Conservation (phyloP, 1,140 invertebrate genomes). For the Lucilia cuprina region DNA sequence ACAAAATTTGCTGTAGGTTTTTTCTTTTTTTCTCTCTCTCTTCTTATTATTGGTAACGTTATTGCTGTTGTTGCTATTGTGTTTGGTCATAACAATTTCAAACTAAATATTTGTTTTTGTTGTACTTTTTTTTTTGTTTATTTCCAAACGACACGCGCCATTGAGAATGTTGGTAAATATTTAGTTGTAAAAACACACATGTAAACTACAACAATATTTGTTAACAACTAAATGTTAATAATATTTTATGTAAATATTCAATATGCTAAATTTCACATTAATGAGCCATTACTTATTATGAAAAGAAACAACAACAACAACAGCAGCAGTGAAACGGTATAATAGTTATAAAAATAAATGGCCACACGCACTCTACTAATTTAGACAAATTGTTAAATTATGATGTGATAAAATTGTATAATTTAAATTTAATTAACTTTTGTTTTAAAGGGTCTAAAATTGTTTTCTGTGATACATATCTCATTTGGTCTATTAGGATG, state of each 20-base stretch:
- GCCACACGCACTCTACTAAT: neutral
- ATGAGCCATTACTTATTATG: neutral
- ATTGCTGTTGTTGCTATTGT: constrained; percentile 4
- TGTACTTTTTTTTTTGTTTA: neutral
- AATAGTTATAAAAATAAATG: neutral
- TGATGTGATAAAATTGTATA: neutral
- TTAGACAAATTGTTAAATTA: constrained; percentile 1
- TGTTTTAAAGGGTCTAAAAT: neutral
- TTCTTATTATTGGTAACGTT: neutral
- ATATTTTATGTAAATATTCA: constrained; percentile 9
- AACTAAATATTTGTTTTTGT: constrained; percentile 5
- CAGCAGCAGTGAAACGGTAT: neutral
- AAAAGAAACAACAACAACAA: neutral
- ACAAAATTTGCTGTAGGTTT: neutral
- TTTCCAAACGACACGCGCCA: neutral
- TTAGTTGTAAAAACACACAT: neutral
- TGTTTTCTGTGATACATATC: no score
- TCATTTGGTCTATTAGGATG: no score
- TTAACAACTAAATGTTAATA: constrained; percentile 17
- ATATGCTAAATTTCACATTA: constrained; percentile 24
- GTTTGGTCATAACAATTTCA: constrained; percentile 7
- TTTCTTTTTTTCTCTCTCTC: constrained; percentile 16
- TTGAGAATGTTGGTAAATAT: constrained; percentile 25
- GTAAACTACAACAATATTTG: neutral
- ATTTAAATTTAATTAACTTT: neutral